Percentiles rank a stretch among this genome's conserved stretches.
Evolutionary conservation across 1,140 invertebrate species (phyloP).

Genomic region (Bactericera cockerelli): DNA sequence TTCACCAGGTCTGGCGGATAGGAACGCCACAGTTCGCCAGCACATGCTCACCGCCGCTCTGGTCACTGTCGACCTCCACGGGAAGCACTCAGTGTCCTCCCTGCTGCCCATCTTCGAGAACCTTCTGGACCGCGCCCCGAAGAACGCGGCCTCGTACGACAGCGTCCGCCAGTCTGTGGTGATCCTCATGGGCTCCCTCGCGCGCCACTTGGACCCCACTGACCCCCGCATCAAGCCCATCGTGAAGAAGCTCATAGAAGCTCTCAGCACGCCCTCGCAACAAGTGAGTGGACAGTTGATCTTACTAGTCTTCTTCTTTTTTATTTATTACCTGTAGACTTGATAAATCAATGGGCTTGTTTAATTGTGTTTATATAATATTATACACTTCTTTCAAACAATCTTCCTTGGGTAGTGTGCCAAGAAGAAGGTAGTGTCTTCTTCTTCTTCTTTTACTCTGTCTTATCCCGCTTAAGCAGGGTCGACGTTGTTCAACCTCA

Average conservation of each 20-base stretch:
- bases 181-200: constrained; percentile 90
- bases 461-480: too few relatives aligned
- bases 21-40: constrained; percentile 60
- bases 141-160: constrained; percentile 75
- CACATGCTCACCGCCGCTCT: constrained; percentile 91
- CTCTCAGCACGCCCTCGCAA: constrained; percentile 90
- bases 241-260: constrained; percentile 72
- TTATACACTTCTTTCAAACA: too few relatives aligned
- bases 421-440: too few relatives aligned
- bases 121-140: constrained; percentile 73
- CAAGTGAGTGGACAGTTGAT: too few relatives aligned
- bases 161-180: constrained; percentile 88
- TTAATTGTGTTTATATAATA: too few relatives aligned
- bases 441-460: too few relatives aligned
- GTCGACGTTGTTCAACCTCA: too few relatives aligned
- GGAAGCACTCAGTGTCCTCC: constrained; percentile 59
- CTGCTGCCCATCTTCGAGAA: constrained; percentile 79
- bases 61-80: constrained; percentile 76
- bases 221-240: constrained; percentile 83
- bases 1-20: constrained; percentile 68
- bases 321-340: too few relatives aligned
- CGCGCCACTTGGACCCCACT: constrained; percentile 81
- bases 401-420: too few relatives aligned
- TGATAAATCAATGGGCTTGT: too few relatives aligned
- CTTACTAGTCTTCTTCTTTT: constrained; percentile 12